These are phyloP conservation scores for Gila orcuttii DNA, from an alignment of 2,113 vertebrate species.

Conservation along the genomic window DNA sequence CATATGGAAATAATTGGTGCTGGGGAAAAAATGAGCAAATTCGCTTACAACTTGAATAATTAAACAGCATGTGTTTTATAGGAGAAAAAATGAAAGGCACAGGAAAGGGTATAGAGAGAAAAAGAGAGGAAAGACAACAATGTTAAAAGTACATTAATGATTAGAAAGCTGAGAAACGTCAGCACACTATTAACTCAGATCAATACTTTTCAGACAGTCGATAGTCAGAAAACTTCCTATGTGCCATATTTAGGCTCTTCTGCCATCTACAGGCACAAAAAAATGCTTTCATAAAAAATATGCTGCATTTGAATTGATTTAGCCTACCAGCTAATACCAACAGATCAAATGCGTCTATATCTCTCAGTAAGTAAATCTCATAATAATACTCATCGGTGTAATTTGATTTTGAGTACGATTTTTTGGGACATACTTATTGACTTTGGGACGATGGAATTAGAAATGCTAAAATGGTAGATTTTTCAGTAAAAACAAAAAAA, in stretches of 20 bases:
- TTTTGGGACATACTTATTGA: background rate
- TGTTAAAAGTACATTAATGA: background rate
- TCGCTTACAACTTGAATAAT: background rate
- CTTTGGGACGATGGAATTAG: too few relatives aligned
- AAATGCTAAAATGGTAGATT: too few relatives aligned
- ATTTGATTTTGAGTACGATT: background rate
- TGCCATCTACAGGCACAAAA: conserved; percentile 48
- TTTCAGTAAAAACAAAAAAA: too few relatives aligned
- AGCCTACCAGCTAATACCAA: background rate
- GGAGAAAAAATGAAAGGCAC: background rate
- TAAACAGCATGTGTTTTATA: conserved; percentile 40
- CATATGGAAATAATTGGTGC: conserved; percentile 37
- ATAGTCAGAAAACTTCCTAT: background rate
- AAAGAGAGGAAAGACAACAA: conserved; percentile 5
- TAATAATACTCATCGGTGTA: background rate
- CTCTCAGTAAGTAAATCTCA: background rate
- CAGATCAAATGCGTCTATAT: background rate
- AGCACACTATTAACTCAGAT: background rate
- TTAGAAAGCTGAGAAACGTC: background rate
- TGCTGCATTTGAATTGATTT: background rate
- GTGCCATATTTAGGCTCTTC: conserved; percentile 36
- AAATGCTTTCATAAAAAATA: background rate
- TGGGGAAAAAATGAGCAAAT: background rate
- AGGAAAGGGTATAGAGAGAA: background rate
- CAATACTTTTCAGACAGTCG: background rate